Base-by-base conservation (phyloP, 2,888 invertebrate species). In the Teinopalpus imperialis region DNA sequence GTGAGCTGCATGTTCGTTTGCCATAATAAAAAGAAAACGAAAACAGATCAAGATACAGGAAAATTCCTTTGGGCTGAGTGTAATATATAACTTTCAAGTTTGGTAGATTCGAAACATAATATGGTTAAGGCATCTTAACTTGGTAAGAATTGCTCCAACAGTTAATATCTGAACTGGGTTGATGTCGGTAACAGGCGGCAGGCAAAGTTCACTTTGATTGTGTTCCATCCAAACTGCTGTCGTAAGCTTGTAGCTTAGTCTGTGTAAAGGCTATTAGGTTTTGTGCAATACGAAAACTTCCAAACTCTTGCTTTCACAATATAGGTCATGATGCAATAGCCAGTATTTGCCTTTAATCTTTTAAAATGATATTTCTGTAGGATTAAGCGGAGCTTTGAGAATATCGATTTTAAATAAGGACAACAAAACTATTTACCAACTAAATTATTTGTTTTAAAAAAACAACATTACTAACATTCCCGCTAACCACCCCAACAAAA, bases 61-160 rank as follows among this genome's bases (percentile, higher is more conserved):
- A 30, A 30, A 40, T 40, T 21, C 31, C 42, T 5, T 18, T 18
- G 13, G 8, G 32, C n/a, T 41, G 7, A 10, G n/a, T 31, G 3
- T 12, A 32, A 13, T 10, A 14, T n/a, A 31, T 24, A 35, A 8
- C 3, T 10, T 21, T 41, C 16, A 37, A 37, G 37, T 47, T 47
- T 20, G 12, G 18, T 23, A 31, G 16, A 27, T 34, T 27, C 21
- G 21, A 32, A 44, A 30, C 29, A 20, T 44, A 36, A 55, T 61
- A 61, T 56, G 53, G 52, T 54, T 52, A 56, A 57, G 43, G 57
- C 57, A 47, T 55, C 58, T 35, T 23, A 41, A 34, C 29, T 61
- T 53, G 54, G 55, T 56, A 54, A 51, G 57, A 59, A 60, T 48
- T 52, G 31, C 30, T 21, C 41, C 41, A 41, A 34, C 44, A 43